phyloP scores from a whole-genome alignment of 2,888 invertebrate genomes.

The Mechanitis messenoides region DNA sequence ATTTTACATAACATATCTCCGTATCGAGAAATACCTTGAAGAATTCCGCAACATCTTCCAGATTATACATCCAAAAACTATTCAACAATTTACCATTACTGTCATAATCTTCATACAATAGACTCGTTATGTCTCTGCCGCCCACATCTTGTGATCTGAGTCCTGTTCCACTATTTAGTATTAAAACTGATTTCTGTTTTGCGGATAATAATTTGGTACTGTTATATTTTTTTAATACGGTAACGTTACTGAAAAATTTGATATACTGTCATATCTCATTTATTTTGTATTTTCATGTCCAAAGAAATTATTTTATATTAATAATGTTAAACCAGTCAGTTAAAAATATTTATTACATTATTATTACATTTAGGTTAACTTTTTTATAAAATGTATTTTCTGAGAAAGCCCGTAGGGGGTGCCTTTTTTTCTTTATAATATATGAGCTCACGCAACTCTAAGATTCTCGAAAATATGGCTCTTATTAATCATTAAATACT shows the following conservation, averaged over 20 bases:
- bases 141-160: conserved; percentile 7
- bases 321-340: too few relatives aligned
- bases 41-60: conserved; percentile 47
- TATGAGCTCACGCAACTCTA: too few relatives aligned
- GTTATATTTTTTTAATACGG: not conserved
- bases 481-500: too few relatives aligned
- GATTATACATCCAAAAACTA: conserved; percentile 41
- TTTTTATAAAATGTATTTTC: too few relatives aligned
- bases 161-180: conserved; percentile 32
- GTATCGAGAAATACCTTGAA: conserved; percentile 43
- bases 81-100: conserved; percentile 34
- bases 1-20: conserved; percentile 40
- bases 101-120: conserved; percentile 47
- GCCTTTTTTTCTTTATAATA: too few relatives aligned
- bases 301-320: too few relatives aligned
- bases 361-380: too few relatives aligned
- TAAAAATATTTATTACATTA: too few relatives aligned
- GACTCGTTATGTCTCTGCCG: conserved; percentile 25
- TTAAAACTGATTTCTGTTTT: conserved; percentile 34
- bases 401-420: too few relatives aligned
- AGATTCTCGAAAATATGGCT: too few relatives aligned
- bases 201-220: conserved; percentile 13
- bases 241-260: conserved; percentile 7
- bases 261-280: not conserved
- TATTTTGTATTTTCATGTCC: not conserved